Evolutionary conservation across 2,888 invertebrate species (phyloP), one percentile per base, ranked within the genome.

Genomic region (Drosophila pseudotalamancana): DNA sequence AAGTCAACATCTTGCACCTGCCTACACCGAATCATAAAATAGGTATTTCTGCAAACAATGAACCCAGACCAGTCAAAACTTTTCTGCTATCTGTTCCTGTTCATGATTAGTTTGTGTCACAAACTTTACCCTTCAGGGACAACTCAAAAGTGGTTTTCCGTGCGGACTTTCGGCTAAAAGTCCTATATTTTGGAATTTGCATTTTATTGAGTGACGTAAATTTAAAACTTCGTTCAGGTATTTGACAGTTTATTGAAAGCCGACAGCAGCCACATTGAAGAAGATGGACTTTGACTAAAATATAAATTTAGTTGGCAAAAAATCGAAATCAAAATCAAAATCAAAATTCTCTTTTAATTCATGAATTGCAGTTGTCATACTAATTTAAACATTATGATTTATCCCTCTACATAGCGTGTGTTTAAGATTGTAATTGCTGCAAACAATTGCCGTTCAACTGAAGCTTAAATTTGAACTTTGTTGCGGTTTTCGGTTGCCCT

Each of bases 191-290:
- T 50, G 27, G 19, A 40, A 50, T 50, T 50, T 50, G 50, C 50
- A 50, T 50, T 14, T 25, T 50, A 40, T 40, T 50, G 27, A 50
- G 25, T 50, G 50, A 39, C 50, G 27, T 29, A 39, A 12, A 50
- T 40, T 25, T 16, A 9, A 35, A 49, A 49, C 27, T 40, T 27
- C 27, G 19, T 9, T 18, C 35, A 35, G 48, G 35, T 12, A 27
- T 49, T 19, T 25, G 35, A 12, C 48, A 49, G 48, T 35, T 49
- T 49, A 49, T 27, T 35, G 35, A 49, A 49, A 27, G 25, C 12
- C 12, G 32, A 18, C n/a, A 25, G 34, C 18, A 4, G 5, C 5
- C 16, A 6, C 19, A 37, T n/a, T 6, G n/a, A 19, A 21, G 16
- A 16, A 19, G 12, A 11, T 4, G 14, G 6, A 6, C 6, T 31